Conservation (phyloP, 2,888 invertebrate genomes). For the Eumerus sabulonum region DNA sequence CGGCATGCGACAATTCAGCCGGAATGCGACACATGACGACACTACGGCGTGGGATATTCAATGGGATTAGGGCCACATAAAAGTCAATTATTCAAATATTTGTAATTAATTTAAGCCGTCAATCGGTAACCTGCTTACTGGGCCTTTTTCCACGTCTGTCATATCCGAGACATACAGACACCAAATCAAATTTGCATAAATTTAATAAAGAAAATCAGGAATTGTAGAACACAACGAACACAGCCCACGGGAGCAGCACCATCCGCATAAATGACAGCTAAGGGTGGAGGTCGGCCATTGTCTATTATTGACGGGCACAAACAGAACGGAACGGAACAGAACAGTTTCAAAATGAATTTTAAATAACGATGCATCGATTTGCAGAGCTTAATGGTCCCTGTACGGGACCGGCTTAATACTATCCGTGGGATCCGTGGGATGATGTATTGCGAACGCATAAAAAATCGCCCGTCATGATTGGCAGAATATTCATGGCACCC, state of each 20-base stretch:
- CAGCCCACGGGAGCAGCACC: too few species aligned
- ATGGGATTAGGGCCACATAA: slow-evolving; percentile 37
- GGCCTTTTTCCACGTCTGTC: background rate
- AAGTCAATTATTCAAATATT: slow-evolving; percentile 36
- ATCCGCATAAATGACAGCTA: too few species aligned
- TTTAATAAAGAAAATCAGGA: slow-evolving; percentile 34
- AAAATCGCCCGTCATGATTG: slow-evolving; percentile 13
- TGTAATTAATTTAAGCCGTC: slow-evolving; percentile 31
- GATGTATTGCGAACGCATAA: slow-evolving; percentile 2
- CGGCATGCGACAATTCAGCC: too few species aligned
- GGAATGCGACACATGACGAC: background rate
- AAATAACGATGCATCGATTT: slow-evolving; percentile 22
- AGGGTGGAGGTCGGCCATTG: too few species aligned
- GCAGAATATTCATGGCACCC: slow-evolving; percentile 15
- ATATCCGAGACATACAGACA: background rate
- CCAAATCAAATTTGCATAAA: slow-evolving; percentile 44
- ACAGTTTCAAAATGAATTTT: slow-evolving; percentile 22
- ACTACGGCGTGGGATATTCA: slow-evolving; percentile 5
- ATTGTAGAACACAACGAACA: slow-evolving; percentile 5
- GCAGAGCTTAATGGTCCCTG: background rate
- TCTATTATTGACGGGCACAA: background rate
- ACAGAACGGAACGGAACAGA: background rate
- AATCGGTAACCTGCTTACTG: background rate
- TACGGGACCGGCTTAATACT: background rate
- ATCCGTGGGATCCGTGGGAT: background rate